Base-by-base conservation (phyloP, 2,797 vertebrate genomes). In the Neosilurus hyrtlii region DNA sequence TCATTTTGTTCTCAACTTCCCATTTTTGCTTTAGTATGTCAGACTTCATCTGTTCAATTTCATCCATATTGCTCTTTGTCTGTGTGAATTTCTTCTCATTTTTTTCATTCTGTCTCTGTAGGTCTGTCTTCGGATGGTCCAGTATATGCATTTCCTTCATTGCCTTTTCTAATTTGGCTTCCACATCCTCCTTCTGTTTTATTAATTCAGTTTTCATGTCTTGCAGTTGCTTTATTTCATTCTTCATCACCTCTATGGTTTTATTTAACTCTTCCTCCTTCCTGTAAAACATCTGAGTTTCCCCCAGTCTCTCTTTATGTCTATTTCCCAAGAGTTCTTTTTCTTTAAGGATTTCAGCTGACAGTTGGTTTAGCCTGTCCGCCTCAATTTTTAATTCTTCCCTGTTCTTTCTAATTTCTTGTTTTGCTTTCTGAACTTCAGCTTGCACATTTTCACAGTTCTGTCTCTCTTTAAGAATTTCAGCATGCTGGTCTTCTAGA, bases 1-100 rank as follows among this genome's bases (percentile, higher is more conserved):
- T 84, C 52, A 85, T 86, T 61, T 91, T 89, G 52, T 62, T 85
- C 59, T 91, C 87, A 30, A 88, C 67, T 37, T 89, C 87, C 65
- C 85, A 83, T 86, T 81, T 92, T 65, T 91, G 89, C 59, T 37
- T 87, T 59, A 88, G 74, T 24, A 91, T 86, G 68, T 89, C 68
- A 68, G 22, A 74, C 84, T 85, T 85, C 5, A 87, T 88, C 75
- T 56, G 83, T 77, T 91, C 82, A 8, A 90, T 70, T 52, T 90
- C 82, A n/a, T 87, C 12, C 82, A 56, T 89, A 81, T 91, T 90
- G 82, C 49, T 86, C 15, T 87, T 77, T 26, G 89, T 75, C 35
- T 85, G 66, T 68, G 63, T 35, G 49, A 87, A 72, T 26, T 80
- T 84, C 1, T 71, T 84, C 59, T 90, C 82, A 35, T 66, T 63